Evolutionary conservation across 2,113 vertebrate species (phyloP).

Genomic region (Gobiocypris rarus): DNA sequence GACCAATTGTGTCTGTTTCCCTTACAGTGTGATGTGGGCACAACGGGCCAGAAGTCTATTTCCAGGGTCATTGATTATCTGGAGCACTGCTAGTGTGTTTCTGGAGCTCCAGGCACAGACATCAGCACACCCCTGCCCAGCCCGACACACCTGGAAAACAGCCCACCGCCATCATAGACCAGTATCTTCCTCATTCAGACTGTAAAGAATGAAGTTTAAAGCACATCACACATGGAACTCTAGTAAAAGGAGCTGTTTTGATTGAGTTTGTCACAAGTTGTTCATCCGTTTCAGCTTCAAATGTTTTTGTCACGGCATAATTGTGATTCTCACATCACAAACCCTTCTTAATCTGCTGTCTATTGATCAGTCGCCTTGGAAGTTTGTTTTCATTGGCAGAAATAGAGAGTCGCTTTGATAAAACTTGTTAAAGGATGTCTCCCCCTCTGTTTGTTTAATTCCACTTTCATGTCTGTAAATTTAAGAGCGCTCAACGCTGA

Average conservation of each 20-base stretch:
- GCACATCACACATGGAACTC: conserved; percentile 13
- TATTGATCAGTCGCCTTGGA: conserved; percentile 11
- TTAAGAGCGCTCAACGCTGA: neutral
- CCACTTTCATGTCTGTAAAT: neutral
- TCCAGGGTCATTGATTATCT: conserved; percentile 98
- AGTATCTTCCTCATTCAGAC: conserved; percentile 16
- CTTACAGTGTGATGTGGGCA: conserved; percentile 93
- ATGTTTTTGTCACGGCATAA: neutral
- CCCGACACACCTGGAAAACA: conserved; percentile 11
- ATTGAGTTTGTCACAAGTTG: neutral
- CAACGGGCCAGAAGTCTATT: conserved; percentile 97
- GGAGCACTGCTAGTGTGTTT: conserved; percentile 91
- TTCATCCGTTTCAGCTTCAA: neutral
- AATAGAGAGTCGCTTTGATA: neutral
- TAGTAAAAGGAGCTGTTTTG: conserved; percentile 1
- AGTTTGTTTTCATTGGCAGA: conserved; percentile 13
- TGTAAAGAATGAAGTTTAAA: neutral
- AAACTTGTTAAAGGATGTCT: conserved; percentile 3
- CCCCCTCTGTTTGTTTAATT: neutral
- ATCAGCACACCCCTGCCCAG: conserved; percentile 2
- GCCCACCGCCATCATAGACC: neutral
- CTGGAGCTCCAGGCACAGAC: conserved; percentile 32
- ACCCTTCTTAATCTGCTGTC: neutral
- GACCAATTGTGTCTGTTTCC: conserved; percentile 11
- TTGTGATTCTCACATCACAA: neutral